phyloP scores from a whole-genome alignment of 2,888 invertebrate species.

The Dione juno region DNA sequence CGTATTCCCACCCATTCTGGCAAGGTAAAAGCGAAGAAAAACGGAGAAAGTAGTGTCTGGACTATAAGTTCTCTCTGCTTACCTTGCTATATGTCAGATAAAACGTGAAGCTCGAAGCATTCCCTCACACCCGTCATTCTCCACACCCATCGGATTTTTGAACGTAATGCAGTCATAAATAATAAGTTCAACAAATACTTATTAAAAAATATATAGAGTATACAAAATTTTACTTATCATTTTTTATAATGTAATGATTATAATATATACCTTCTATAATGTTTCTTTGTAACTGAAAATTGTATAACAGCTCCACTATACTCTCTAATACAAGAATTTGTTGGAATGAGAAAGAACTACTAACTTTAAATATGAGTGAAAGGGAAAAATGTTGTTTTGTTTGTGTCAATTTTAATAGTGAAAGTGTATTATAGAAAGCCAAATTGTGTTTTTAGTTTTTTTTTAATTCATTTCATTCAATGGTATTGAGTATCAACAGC shows the following conservation, averaged over 20 bases:
- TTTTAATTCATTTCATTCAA: constrained; percentile 50
- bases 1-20: too few species aligned
- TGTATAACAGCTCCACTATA: constrained; percentile 30
- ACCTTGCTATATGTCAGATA: too few species aligned
- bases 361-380: constrained; percentile 38
- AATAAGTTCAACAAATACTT: too few species aligned
- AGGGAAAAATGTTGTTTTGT: constrained; percentile 30
- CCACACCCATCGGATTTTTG: too few species aligned
- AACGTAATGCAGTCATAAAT: too few species aligned
- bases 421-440: constrained; percentile 53
- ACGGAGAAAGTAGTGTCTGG: too few species aligned
- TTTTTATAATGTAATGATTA: neutral
- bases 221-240: too few species aligned
- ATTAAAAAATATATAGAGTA: too few species aligned
- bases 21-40: too few species aligned
- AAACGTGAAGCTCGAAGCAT: too few species aligned
- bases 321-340: constrained; percentile 2
- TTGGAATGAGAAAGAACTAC: constrained; percentile 29
- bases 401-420: constrained; percentile 43
- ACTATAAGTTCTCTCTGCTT: too few species aligned
- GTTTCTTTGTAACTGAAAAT: constrained; percentile 25
- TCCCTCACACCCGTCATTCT: too few species aligned
- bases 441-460: constrained; percentile 43
- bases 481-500: constrained; percentile 51
- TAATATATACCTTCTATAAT: neutral